phyloP scores from a whole-genome alignment of 1,140 invertebrate species.

The Drosophila mauritiana region DNA sequence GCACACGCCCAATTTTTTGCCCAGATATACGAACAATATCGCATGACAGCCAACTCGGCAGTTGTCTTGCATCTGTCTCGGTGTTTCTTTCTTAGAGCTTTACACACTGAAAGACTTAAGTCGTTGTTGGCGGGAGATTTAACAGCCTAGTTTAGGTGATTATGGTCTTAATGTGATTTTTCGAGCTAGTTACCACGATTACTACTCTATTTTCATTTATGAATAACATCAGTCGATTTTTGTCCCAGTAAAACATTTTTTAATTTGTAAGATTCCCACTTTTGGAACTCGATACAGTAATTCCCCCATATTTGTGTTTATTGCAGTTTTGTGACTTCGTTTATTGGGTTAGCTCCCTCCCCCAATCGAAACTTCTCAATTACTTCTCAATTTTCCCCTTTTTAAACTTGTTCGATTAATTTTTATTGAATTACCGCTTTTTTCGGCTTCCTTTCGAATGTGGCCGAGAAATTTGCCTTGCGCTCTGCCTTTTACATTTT shows the following conservation, averaged over 20 bases:
- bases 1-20: slow-evolving; percentile 67
- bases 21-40: slow-evolving; percentile 35
- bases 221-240: too few relatives aligned
- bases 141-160: slow-evolving; percentile 9
- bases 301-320: slow-evolving; percentile 12
- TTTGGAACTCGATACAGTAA: slow-evolving; percentile 7
- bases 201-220: background rate
- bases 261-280: too few relatives aligned
- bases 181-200: background rate
- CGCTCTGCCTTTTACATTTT: slow-evolving; percentile 11
- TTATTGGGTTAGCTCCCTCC: slow-evolving; percentile 4
- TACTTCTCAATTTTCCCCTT: slow-evolving; percentile 38
- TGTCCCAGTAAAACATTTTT: too few relatives aligned
- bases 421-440: slow-evolving; percentile 52
- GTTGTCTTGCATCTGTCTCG: slow-evolving; percentile 35
- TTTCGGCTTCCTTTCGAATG: slow-evolving; percentile 41
- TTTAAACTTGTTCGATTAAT: slow-evolving; percentile 46
- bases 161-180: slow-evolving; percentile 8
- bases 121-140: slow-evolving; percentile 17
- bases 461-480: slow-evolving; percentile 38
- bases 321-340: slow-evolving; percentile 40
- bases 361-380: slow-evolving; percentile 22
- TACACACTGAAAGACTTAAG: slow-evolving; percentile 24
- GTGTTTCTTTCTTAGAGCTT: slow-evolving; percentile 3
- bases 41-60: slow-evolving; percentile 51